Base-by-base conservation (phyloP, 1,140 invertebrate species). In the Ooceraea biroi region DNA sequence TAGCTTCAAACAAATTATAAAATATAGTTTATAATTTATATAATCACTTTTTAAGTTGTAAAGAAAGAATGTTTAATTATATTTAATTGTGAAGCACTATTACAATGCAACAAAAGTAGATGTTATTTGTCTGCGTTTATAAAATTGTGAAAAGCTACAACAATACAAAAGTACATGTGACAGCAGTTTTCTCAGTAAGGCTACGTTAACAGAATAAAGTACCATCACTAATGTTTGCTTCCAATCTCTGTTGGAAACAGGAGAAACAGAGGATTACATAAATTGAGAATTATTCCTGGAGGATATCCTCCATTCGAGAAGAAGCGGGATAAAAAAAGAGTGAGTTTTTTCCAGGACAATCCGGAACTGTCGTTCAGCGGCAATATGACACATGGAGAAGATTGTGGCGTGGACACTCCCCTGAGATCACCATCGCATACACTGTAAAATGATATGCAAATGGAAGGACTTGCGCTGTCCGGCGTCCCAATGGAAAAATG, bases 391-490 rank as follows among this genome's bases (percentile, higher is more conserved):
- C 52, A 71, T 44, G n/a, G 30, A 50, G 52, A 80, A 71, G 58
- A 71, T 71, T 46, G 74, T 50, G 8, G 36, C 44, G 65, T 71
- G 52, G 76, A 80, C 76, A 46, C 10, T 80, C 76, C 76, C 52
- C 4, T 57, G 65, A 80, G 76, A 80, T 71, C 71, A 80, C 63
- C 41, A 69, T 78, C 27, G 65, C 65, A 48, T 25, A 57, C 25
- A 58, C 12, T 17, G 52, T 22, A 80, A 80, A 80, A 80, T 80
- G 36, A 80, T 80, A 80, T 80, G 76, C 65, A 80, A 80, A 80
- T 80, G 50, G 36, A 58, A 57, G 36, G 36, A 71, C 50, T 69
- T 46, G 65, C 12, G 50, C n/a, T 44, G 25, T 36, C 48, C 25
- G 22, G 25, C 25, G 57, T 80, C 22, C 66, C 76, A 46, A 57